Base-by-base conservation (phyloP, 2,888 invertebrate genomes). In the Acronicta leporina region DNA sequence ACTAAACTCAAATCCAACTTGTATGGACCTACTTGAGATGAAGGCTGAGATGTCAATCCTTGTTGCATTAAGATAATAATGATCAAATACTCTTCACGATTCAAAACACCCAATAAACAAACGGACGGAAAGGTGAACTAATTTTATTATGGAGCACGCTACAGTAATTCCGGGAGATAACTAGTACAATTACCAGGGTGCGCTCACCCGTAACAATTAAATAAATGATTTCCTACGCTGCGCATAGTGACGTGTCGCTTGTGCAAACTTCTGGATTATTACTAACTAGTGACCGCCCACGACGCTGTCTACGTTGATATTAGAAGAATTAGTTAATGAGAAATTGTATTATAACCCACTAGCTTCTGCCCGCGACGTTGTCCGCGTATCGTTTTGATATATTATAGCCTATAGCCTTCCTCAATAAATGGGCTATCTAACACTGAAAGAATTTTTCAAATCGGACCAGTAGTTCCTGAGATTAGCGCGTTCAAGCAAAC, bases 181-280 rank as follows among this genome's bases (percentile, higher is more conserved):
- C 50, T 42, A 50, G 27, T 15, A 30, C 33, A 14, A 27, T 50
- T 11, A 25, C 16, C 5, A 7, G 51, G 42, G 42, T 51, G 51
- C 13, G 42, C 27, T 30, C 42, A 16, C 42, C 42, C 16, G 42
- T 15, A 42, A 43, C 33, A 51, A 42, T 51, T 51, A 25, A 51
- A 41, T 43, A 43, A 43, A 51, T 30, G 16, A 42, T 42, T 42
- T 33, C 15, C 16, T 33, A 11, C 42, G 14, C 1, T 46, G 35
- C 10, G 33, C 15, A 33, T 38, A 11, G 35, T 15, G 20, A 48
- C 16, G 38, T 13, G 20, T 38, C 38, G 48, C 16, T 47, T 35
- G n/a, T 16, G 20, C 27, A 43, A 16, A 43, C 43, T 20, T 20
- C 20, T 25, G 8, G 45, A 3, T 45, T 45, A 45, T 30, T 20